A percentile compares a stretch with the other conserved stretches of the same genome.
phyloP scores from a whole-genome alignment of 2,888 invertebrate genomes.

The Cenopis cana region DNA sequence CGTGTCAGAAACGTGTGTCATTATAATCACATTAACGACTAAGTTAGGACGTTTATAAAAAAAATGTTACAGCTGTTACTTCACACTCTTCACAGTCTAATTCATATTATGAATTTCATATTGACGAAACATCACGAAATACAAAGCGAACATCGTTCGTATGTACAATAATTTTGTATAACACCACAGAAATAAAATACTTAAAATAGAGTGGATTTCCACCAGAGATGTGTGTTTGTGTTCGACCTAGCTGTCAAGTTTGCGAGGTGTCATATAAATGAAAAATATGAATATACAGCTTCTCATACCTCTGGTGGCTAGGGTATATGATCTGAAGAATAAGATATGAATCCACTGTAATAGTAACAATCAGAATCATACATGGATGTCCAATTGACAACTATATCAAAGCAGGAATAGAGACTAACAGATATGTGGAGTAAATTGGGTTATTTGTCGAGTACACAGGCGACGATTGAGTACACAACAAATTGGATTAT shows the following conservation, averaged over 20 bases:
- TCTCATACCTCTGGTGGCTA: no score
- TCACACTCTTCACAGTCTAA: neutral
- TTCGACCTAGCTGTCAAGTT: no score
- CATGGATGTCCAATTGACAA: neutral
- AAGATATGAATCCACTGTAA: no score
- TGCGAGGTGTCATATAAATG: no score
- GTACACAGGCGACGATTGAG: conserved; percentile 2
- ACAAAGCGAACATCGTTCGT: neutral
- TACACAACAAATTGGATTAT: conserved; percentile 15
- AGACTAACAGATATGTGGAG: neutral
- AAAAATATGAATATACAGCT: no score
- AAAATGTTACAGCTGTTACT: neutral
- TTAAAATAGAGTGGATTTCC: no score
- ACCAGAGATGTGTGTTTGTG: no score
- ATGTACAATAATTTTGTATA: neutral
- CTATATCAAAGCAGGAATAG: neutral
- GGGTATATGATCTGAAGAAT: no score
- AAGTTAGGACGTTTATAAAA: neutral
- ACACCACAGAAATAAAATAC: no score
- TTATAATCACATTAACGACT: neutral
- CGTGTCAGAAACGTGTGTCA: neutral
- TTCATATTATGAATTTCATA: no score
- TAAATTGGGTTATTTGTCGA: conserved; percentile 29
- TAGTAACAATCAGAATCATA: no score
- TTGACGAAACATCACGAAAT: neutral